Evolutionary conservation across 64 coral and sea anemone genomes (phyloP).

Genomic region (Orbicella faveolata): DNA sequence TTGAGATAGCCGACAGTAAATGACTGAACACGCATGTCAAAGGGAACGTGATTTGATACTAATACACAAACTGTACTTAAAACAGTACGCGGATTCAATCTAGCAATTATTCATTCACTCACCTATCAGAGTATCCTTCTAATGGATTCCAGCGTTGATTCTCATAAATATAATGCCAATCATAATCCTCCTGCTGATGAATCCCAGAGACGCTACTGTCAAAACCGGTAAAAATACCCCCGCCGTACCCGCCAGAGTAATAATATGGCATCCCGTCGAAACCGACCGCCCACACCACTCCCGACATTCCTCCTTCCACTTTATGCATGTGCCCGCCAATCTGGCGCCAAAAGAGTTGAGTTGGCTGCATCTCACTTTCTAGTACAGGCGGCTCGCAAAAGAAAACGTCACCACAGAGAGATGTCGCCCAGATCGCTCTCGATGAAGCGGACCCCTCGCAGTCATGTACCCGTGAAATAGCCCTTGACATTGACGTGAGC

Average conservation of each 20-base stretch:
- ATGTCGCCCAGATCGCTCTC: slow-evolving; percentile 81
- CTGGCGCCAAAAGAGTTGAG: slow-evolving; percentile 87
- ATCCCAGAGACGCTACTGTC: slow-evolving; percentile 69
- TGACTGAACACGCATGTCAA: too few species aligned
- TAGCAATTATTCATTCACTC: background rate
- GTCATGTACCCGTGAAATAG: slow-evolving; percentile 51
- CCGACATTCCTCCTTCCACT: slow-evolving; percentile 72
- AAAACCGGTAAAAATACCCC: slow-evolving; percentile 78
- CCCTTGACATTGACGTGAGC: slow-evolving; percentile 66
- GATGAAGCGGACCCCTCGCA: slow-evolving; percentile 75
- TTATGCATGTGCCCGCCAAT: slow-evolving; percentile 84
- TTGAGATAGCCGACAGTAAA: too few species aligned
- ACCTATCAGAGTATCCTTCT: slow-evolving; percentile 90
- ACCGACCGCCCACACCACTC: slow-evolving; percentile 91
- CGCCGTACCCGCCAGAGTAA: slow-evolving; percentile 96
- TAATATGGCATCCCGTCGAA: slow-evolving; percentile 84
- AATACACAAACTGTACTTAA: too few species aligned
- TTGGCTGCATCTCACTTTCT: slow-evolving; percentile 45
- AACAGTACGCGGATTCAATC: too few species aligned
- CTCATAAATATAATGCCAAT: slow-evolving; percentile 83
- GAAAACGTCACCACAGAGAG: slow-evolving; percentile 87
- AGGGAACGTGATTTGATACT: too few species aligned
- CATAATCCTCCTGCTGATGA: slow-evolving; percentile 86
- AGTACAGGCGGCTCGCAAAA: slow-evolving; percentile 60
- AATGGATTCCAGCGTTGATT: slow-evolving; percentile 97